Base-by-base conservation (phyloP, 2,797 vertebrate genomes). In the Chanos chanos region DNA sequence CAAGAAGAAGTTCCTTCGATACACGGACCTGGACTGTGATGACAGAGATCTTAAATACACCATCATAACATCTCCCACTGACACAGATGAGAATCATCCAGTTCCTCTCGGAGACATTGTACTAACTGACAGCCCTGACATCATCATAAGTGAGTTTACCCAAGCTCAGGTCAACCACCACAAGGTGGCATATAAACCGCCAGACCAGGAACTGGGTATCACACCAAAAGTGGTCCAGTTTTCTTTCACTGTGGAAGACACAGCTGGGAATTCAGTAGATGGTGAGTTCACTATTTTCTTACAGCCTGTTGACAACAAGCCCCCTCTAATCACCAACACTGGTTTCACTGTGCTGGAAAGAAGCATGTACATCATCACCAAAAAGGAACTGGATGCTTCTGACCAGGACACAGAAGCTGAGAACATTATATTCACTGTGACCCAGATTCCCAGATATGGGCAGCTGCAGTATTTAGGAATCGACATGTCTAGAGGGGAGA, bases 91-190 rank as follows among this genome's bases (percentile, higher is more conserved):
- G 68, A 93, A 94, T 80, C 89, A 90, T 71, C 87, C 87, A 27
- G 76, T 81, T 9, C 68, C 61, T 12, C 78, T 90, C 40, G 93
- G 92, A 61, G 75, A 89, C 25, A 88, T 93, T 63, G 91, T 94
- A 21, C 74, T 94, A 61, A 89, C 86, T 12, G 90, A 94, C 63
- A 87, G 70, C 4, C 89, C 90, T 30, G 79, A 87, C 36, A 80
- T 34, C 0, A 64, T 85, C 63, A 77, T 94, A 54, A 83, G 56
- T 18, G 81, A 82, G 71, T 96, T 97, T 77, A 95, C 91, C 37
- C 92, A 94, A 83, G 92, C 90, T 47, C 92, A 94, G 68, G 77
- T 94, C 61, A 94, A 94, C 76, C 90, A 94, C 73, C 91, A 91
- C 75, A 94, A 93, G 80, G 84, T 94, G 53, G 87, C 92, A 7